Evolutionary conservation across 2,888 invertebrate species (phyloP).

Genomic region (Syrista parreyssii): DNA sequence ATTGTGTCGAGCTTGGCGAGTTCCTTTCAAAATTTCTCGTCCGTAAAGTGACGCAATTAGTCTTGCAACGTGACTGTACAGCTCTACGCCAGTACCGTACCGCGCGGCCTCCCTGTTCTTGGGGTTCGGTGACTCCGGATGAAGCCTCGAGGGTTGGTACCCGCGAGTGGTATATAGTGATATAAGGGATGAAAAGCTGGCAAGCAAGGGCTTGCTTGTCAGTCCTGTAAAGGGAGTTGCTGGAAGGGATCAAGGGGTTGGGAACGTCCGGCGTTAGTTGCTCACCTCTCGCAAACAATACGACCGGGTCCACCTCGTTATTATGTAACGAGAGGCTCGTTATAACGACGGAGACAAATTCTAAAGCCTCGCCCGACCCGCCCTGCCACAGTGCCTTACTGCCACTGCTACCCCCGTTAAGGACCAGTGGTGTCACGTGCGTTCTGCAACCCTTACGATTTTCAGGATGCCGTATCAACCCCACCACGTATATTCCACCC

Average conservation of each 20-base stretch:
- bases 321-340: slow-evolving; percentile 64
- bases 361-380: slow-evolving; percentile 46
- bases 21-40: slow-evolving; percentile 13
- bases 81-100: no score
- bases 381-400: slow-evolving; percentile 16
- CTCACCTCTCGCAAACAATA: slow-evolving; percentile 53
- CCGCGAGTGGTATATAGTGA: slow-evolving; percentile 17
- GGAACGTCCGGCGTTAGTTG: slow-evolving; percentile 47
- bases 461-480: no score
- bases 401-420: no score
- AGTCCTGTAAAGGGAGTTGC: slow-evolving; percentile 17
- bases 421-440: no score
- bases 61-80: slow-evolving; percentile 28
- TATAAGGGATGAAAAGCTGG: slow-evolving; percentile 18
- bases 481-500: no score
- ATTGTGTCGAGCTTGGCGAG: no score
- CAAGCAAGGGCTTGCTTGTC: slow-evolving; percentile 6
- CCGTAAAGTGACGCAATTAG: slow-evolving; percentile 41
- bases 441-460: no score
- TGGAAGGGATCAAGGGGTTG: slow-evolving; percentile 12
- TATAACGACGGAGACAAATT: slow-evolving; percentile 63
- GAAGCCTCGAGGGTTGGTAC: slow-evolving; percentile 33
- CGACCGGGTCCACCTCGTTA: slow-evolving; percentile 57
- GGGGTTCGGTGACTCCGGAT: slow-evolving; percentile 48
- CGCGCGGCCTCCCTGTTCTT: slow-evolving; percentile 34